Percentiles rank a stretch among this genome's conserved stretches.
phyloP scores from a whole-genome alignment of 2,797 vertebrate species.

The Enteromius radiatus region DNA sequence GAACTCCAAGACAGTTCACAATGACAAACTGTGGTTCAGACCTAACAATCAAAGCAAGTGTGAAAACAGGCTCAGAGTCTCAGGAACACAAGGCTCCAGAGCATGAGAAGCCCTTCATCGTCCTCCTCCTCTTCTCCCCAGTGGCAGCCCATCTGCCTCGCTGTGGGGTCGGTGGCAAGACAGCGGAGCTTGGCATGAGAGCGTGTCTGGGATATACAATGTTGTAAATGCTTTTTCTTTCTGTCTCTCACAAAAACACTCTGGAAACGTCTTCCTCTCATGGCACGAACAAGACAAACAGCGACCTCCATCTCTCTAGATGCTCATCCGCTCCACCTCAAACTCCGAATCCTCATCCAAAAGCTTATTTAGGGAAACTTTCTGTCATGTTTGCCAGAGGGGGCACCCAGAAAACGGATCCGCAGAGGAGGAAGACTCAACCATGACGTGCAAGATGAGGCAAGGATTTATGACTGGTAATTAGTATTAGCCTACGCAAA shows the following conservation, averaged over 20 bases:
- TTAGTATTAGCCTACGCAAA: slow-evolving; percentile 57
- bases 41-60: slow-evolving; percentile 11
- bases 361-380: slow-evolving; percentile 30
- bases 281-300: slow-evolving; percentile 30
- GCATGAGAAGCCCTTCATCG: slow-evolving; percentile 12
- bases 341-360: slow-evolving; percentile 38
- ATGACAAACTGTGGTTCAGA: background rate
- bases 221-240: background rate
- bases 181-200: slow-evolving; percentile 26
- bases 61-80: background rate
- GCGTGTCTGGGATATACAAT: slow-evolving; percentile 14
- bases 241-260: slow-evolving; percentile 7
- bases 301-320: slow-evolving; percentile 18
- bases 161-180: slow-evolving; percentile 14
- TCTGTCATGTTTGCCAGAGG: slow-evolving; percentile 37
- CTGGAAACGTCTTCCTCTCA: slow-evolving; percentile 13
- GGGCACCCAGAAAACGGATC: slow-evolving; percentile 29
- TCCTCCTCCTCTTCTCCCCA: slow-evolving; percentile 18
- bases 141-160: background rate
- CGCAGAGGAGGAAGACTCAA: slow-evolving; percentile 44
- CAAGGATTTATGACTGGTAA: slow-evolving; percentile 56
- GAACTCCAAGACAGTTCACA: background rate
- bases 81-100: slow-evolving; percentile 9
- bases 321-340: slow-evolving; percentile 40
- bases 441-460: slow-evolving; percentile 48